Percentiles rank a stretch among this genome's conserved stretches.
These are phyloP conservation scores for Catotricha subobsoleta DNA, from an alignment of 2,888 invertebrate species.

Conservation along the genomic window DNA sequence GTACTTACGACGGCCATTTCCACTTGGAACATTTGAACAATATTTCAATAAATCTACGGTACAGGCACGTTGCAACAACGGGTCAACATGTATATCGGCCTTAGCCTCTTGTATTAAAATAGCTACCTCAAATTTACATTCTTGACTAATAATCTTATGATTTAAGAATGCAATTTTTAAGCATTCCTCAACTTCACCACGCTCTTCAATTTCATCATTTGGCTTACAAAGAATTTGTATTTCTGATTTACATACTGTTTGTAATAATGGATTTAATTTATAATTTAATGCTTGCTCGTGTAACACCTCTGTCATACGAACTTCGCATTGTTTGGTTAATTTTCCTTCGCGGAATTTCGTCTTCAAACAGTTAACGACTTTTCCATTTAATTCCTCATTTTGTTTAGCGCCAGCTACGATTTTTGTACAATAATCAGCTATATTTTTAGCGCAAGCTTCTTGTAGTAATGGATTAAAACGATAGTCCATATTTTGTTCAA, in stretches of 20 bases:
- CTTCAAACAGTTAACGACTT: conserved; percentile 66
- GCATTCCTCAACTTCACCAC: conserved; percentile 64
- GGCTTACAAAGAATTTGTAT: conserved; percentile 43
- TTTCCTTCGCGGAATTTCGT: conserved; percentile 56
- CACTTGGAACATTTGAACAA: conserved; percentile 64
- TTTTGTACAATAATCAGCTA: conserved; percentile 49
- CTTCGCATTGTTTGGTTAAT: conserved; percentile 57
- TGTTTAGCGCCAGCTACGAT: conserved; percentile 35
- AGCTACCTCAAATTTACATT: conserved; percentile 71
- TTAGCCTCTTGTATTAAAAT: conserved; percentile 74
- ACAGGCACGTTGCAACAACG: conserved; percentile 74
- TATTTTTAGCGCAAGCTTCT: conserved; percentile 63
- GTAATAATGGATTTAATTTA: conserved; percentile 71
- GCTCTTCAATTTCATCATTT: conserved; percentile 24
- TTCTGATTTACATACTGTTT: conserved; percentile 60
- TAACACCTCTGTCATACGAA: conserved; percentile 63
- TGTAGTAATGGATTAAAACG: conserved; percentile 73
- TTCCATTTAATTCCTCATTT: conserved; percentile 65
- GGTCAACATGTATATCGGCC: conserved; percentile 92
- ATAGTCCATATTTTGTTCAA: conserved; percentile 79
- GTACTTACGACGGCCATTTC: conserved; percentile 75
- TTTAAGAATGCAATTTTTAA: conserved; percentile 65
- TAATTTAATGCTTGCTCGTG: conserved; percentile 82
- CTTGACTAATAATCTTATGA: conserved; percentile 51
- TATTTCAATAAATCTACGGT: conserved; percentile 64